Base-by-base conservation (phyloP, 2,797 vertebrate genomes). In the Sebastes hubbsi region DNA sequence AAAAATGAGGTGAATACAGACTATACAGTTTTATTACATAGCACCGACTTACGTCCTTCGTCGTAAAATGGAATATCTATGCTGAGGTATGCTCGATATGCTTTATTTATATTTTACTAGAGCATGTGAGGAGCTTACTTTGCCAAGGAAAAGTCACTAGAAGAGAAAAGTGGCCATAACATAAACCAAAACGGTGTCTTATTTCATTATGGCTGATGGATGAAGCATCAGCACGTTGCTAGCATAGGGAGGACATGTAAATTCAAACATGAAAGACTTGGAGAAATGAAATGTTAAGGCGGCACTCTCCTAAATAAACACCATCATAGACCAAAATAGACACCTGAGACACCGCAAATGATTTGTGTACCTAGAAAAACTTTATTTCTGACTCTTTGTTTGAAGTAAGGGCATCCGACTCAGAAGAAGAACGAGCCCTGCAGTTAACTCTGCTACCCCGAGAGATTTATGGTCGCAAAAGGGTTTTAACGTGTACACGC, bases 381-480 rank as follows among this genome's bases (percentile, higher is more conserved):
- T 73, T 82, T 88, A 83, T 90, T 92, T 93, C 89, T 78, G 72
- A 72, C 76, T 65, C 80, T 78, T 64, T 85, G 86, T 92, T 93
- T 92, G 87, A 94, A 93, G 88, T 71, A 72, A 75, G 69, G 75
- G 65, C 78, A 88, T 81, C 80, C 84, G 68, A 69, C 77, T 83
- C 59, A 29, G 64, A 87, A 90, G 84, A 75, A 66, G n/a, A 88
- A 69, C 9, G 64, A 74, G 66, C 75, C 85, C 77, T 81, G 79
- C 71, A 81, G 84, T 88, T 91, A 87, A 89, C 85, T 82, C 63
- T 25, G 64, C 74, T 72, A 67, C 76, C 81, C 80, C 1, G 11
- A 34, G 70, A 88, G 88, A 94, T 95, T 96, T 92, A 95, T 88
- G 75, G 82, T 71, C 54, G 77, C 67, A 79, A 87, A 78, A 77